phyloP scores from a whole-genome alignment of 2,888 invertebrate genomes.

The Amphipyra tragopoginis region DNA sequence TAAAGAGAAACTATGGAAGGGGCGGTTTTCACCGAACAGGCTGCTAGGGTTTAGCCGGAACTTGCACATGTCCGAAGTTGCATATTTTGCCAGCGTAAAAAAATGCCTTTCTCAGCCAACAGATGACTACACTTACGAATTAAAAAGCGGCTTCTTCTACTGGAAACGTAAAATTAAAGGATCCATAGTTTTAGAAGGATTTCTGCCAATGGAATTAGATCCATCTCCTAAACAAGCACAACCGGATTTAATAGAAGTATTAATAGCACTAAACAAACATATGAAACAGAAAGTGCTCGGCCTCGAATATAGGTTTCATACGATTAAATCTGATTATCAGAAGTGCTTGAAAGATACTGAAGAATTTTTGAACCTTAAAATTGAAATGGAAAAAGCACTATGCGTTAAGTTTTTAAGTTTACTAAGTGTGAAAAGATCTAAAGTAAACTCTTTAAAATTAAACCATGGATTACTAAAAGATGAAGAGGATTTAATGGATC shows the following conservation, averaged over 20 bases:
- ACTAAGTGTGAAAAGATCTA: constrained; percentile 63
- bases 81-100: constrained; percentile 69
- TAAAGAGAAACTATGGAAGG: constrained; percentile 74
- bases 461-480: constrained; percentile 15
- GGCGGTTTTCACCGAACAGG: constrained; percentile 75
- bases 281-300: constrained; percentile 66
- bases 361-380: constrained; percentile 79
- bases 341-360: constrained; percentile 78
- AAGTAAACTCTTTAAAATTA: constrained; percentile 18
- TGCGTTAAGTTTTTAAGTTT: constrained; percentile 75
- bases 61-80: constrained; percentile 68
- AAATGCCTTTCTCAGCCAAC: constrained; percentile 69
- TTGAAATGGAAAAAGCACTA: constrained; percentile 79
- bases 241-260: constrained; percentile 74
- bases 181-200: constrained; percentile 74
- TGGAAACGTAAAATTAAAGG: constrained; percentile 75
- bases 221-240: constrained; percentile 58
- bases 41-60: constrained; percentile 76
- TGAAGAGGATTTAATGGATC: constrained; percentile 10
- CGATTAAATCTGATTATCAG: constrained; percentile 70
- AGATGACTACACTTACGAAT: constrained; percentile 74
- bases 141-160: constrained; percentile 80
- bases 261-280: constrained; percentile 72
- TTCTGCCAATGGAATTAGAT: constrained; percentile 75
- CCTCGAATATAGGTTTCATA: constrained; percentile 62